Evolutionary conservation across 2,888 invertebrate species (phyloP).

Genomic region (Acleris literana): DNA sequence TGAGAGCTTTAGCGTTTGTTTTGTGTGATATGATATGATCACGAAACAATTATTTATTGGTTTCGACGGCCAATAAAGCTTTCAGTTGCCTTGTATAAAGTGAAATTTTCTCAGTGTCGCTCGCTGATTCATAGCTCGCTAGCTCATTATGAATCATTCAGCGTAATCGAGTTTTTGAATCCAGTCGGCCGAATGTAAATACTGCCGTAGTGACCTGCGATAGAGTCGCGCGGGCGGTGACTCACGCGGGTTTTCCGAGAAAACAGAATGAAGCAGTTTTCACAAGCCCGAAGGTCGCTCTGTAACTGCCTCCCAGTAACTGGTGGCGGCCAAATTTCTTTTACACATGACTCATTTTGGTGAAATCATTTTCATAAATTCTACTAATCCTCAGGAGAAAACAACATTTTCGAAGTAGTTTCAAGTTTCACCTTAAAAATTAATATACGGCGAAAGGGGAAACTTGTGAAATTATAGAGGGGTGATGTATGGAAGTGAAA

Average conservation of each 20-base stretch:
- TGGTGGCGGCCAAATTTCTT: slow-evolving; percentile 49
- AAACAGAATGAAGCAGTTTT: slow-evolving; percentile 71
- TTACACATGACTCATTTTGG: slow-evolving; percentile 39
- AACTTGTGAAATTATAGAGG: slow-evolving; percentile 24
- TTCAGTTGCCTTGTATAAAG: slow-evolving; percentile 28
- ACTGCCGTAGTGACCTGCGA: slow-evolving; percentile 76
- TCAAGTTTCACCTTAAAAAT: slow-evolving; percentile 26
- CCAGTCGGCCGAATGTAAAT: slow-evolving; percentile 78
- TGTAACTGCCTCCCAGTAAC: slow-evolving; percentile 52
- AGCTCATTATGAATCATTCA: slow-evolving; percentile 71
- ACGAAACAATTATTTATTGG: slow-evolving; percentile 13
- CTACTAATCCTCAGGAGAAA: slow-evolving; percentile 4
- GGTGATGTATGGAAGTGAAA: slow-evolving; percentile 30
- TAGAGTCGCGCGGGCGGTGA: slow-evolving; percentile 71
- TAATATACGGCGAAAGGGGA: slow-evolving; percentile 26
- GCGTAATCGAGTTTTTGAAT: slow-evolving; percentile 82
- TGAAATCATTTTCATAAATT: slow-evolving; percentile 33
- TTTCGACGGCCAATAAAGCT: slow-evolving; percentile 26
- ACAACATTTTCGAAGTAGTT: slow-evolving; percentile 6
- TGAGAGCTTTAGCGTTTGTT: slow-evolving; percentile 21
- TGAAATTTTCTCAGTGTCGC: slow-evolving; percentile 66
- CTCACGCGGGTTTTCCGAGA: slow-evolving; percentile 82
- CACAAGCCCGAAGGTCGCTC: slow-evolving; percentile 74
- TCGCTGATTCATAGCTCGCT: slow-evolving; percentile 73
- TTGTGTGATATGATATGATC: slow-evolving; percentile 29